Conservation (phyloP, 2,888 invertebrate genomes). For the Xanthia togata region DNA sequence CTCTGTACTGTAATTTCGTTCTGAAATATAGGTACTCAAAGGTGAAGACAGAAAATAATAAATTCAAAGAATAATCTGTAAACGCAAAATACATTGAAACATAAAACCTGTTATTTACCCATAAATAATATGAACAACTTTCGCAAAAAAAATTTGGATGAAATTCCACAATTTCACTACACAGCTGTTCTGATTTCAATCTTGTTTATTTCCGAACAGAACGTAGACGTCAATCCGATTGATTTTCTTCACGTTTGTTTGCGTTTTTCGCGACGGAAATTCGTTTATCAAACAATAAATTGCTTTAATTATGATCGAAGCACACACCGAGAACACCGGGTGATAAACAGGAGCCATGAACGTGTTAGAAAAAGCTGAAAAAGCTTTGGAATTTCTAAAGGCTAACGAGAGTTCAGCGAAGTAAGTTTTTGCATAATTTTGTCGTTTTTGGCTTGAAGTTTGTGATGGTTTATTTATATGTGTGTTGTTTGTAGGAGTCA, state of each 20-base stretch:
- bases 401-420: constrained; percentile 82
- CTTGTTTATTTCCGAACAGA: constrained; percentile 49
- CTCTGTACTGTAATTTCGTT: background rate
- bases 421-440: constrained; percentile 73
- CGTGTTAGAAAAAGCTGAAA: constrained; percentile 87
- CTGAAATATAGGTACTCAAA: background rate
- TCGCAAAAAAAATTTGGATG: too few species aligned
- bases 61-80: background rate
- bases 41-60: background rate
- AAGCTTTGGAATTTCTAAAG: constrained; percentile 86
- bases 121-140: background rate
- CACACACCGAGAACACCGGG: constrained; percentile 54
- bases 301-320: constrained; percentile 69
- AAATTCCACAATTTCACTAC: background rate
- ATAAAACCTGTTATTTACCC: fast-evolving
- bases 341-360: constrained; percentile 80
- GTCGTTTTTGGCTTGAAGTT: constrained; percentile 42
- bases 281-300: constrained; percentile 57
- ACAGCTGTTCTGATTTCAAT: constrained; percentile 42
- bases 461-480: constrained; percentile 46
- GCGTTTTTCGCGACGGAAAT: constrained; percentile 71
- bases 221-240: constrained; percentile 68
- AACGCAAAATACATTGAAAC: background rate
- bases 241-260: constrained; percentile 80
- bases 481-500: constrained; percentile 79